Evolutionary conservation across 2,888 invertebrate genomes (phyloP).

Genomic region (Meganola albula): DNA sequence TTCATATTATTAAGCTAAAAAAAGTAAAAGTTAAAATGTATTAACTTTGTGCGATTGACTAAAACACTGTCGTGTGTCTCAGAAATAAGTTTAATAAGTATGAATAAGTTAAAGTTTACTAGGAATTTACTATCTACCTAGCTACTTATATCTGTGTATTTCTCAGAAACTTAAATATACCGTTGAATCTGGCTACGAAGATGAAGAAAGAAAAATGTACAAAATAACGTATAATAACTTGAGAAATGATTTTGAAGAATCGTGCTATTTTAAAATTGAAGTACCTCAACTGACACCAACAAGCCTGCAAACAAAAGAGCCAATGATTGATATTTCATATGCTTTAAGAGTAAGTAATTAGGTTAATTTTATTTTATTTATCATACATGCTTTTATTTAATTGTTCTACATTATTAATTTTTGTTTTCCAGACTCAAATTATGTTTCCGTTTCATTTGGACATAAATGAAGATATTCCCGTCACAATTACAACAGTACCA

Average conservation of each 20-base stretch:
- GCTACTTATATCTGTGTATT: too few species aligned
- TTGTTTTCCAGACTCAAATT: slow-evolving; percentile 41
- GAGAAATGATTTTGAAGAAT: slow-evolving; percentile 38
- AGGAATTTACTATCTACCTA: too few species aligned
- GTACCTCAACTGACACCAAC: slow-evolving; percentile 54
- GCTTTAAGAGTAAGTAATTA: slow-evolving; percentile 45
- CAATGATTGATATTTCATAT: slow-evolving; percentile 57
- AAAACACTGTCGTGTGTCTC: too few species aligned
- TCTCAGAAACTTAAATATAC: slow-evolving; percentile 56
- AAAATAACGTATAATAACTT: slow-evolving; percentile 40
- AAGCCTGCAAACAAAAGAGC: slow-evolving; percentile 41
- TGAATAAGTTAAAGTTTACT: too few species aligned
- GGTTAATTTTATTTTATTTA: background rate
- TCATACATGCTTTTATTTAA: background rate
- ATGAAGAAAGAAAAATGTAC: slow-evolving; percentile 45
- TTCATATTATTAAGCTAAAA: too few species aligned
- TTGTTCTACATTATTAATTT: background rate
- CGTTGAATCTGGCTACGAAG: slow-evolving; percentile 47
- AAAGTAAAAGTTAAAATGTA: too few species aligned
- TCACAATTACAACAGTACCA: slow-evolving; percentile 45
- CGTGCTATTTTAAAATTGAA: slow-evolving; percentile 45
- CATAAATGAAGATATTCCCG: slow-evolving; percentile 43
- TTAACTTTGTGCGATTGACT: too few species aligned
- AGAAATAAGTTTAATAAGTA: too few species aligned
- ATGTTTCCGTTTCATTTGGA: slow-evolving; percentile 43